Conservation (phyloP, 2,888 invertebrate genomes). For the Ochropleura leucogaster region DNA sequence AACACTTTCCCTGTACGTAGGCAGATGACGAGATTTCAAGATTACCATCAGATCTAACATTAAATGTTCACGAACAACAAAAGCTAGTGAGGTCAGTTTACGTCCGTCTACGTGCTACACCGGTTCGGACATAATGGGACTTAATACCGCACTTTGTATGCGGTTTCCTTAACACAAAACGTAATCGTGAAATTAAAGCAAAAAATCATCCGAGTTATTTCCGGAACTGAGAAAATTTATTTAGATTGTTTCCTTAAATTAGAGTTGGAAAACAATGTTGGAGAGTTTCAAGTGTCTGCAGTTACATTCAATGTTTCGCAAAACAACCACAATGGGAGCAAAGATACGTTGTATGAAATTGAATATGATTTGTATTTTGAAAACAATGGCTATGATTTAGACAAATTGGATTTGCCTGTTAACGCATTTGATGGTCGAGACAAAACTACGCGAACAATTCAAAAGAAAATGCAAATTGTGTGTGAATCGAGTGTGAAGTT, state of each 20-base stretch:
- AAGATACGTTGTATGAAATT: constrained; percentile 22
- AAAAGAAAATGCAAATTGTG: constrained; percentile 38
- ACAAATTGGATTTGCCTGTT: constrained; percentile 37
- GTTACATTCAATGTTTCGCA: constrained; percentile 10
- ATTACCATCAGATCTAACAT: constrained; percentile 47
- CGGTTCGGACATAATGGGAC: constrained; percentile 34
- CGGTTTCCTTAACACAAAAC: constrained; percentile 42
- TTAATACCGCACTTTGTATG: constrained; percentile 57
- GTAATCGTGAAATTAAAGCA: constrained; percentile 56
- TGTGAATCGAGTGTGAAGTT: constrained; percentile 26
- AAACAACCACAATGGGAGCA: constrained; percentile 36
- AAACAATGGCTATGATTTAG: constrained; percentile 23
- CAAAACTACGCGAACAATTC: constrained; percentile 27
- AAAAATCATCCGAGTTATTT: constrained; percentile 36
- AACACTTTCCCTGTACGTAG: constrained; percentile 80
- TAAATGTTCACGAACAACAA: constrained; percentile 47
- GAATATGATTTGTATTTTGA: constrained; percentile 25
- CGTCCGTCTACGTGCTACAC: constrained; percentile 33
- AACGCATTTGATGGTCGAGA: constrained; percentile 40
- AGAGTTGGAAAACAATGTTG: constrained; percentile 30
- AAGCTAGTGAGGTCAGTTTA: constrained; percentile 50
- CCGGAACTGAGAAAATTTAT: constrained; percentile 18
- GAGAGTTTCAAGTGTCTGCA: constrained; percentile 1
- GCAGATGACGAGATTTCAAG: constrained; percentile 66
- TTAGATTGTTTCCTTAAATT: constrained; percentile 12